Evolutionary conservation across 2,888 invertebrate species (phyloP).

Genomic region (Clepsis dumicolana): DNA sequence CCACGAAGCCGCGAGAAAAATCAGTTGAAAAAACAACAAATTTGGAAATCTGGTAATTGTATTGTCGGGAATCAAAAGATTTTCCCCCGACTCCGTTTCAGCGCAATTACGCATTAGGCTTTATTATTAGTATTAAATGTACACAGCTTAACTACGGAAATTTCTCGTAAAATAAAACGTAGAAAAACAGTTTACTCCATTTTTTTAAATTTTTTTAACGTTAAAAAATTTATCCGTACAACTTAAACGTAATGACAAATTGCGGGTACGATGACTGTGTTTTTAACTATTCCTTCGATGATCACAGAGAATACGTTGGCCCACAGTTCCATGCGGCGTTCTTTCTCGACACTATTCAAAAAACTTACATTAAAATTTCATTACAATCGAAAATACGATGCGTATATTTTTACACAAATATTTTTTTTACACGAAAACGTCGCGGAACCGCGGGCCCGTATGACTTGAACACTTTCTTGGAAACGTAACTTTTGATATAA

Average conservation of each 20-base stretch:
- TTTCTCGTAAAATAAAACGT: constrained; percentile 78
- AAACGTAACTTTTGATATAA: constrained; percentile 83
- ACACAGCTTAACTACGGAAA: constrained; percentile 83
- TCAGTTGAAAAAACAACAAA: constrained; percentile 35
- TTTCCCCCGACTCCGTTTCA: constrained; percentile 49
- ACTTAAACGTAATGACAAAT: constrained; percentile 79
- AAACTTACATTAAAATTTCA: constrained; percentile 61
- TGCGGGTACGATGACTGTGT: constrained; percentile 76
- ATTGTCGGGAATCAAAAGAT: constrained; percentile 16
- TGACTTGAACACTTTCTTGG: constrained; percentile 83
- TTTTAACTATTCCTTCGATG: constrained; percentile 82
- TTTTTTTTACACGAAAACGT: constrained; percentile 50
- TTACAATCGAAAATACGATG: constrained; percentile 71
- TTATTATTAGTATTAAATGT: constrained; percentile 71
- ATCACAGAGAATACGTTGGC: constrained; percentile 74
- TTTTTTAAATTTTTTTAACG: constrained; percentile 61
- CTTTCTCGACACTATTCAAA: constrained; percentile 59
- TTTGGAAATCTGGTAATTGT: constrained; percentile 29
- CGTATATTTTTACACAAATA: constrained; percentile 60
- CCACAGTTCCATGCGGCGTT: constrained; percentile 6
- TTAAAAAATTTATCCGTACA: constrained; percentile 78
- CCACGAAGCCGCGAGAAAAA: constrained; percentile 53
- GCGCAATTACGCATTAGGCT: constrained; percentile 69
- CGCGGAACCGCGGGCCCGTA: constrained; percentile 59
- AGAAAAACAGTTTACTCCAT: constrained; percentile 73